Base-by-base conservation (phyloP, 2,797 vertebrate species). In the Potorous gilbertii region DNA sequence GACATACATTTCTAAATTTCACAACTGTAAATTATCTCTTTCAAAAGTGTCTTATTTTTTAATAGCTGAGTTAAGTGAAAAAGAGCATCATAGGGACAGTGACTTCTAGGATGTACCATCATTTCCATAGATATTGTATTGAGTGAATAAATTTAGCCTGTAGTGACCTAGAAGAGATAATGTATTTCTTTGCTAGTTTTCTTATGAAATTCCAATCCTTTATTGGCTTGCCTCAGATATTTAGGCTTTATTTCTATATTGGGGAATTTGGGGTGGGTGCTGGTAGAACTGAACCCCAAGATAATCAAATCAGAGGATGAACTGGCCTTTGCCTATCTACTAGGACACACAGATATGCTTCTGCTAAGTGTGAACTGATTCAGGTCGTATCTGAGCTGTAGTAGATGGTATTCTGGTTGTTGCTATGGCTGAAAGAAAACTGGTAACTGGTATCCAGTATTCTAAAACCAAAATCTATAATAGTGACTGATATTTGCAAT, bases 1-100 rank as follows among this genome's bases (percentile, higher is more conserved):
- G 56, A 97, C 94, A 96, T 91, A 57, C 92, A 91, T 46, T 96
- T 94, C 55, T 95, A 97, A 96, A 94, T 92, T 96, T 96, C 59
- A 59, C 28, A 90, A 94, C 96, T 97, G 55, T 87, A 34, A 90
- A 94, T n/a, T 59, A 0, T 8, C 4, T 92, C 1, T 93, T 16
- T 92, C 18, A 59, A 92, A 94, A 21, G 5, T 46, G 52, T 59
- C 21, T 91, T 52, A 0, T 24, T 95, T 91, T 90, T 91, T 31
- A 92, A 12, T 95, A 62, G 59, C 11, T 54, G 59, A 21, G 1
- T 55, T 91, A 92, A 92, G 81, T 62, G 90, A 81, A 81, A 81
- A 50, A 81, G 87, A 40, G 46, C 11, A 92, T 93, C 10, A 55
- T 14, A 93, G 31, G 24, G 5, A 46, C 31, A 52, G 50, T n/a